Evolutionary conservation across 92 coral and sea anemone species (phyloP).

Genomic region (Zoanthus sansibaricus): DNA sequence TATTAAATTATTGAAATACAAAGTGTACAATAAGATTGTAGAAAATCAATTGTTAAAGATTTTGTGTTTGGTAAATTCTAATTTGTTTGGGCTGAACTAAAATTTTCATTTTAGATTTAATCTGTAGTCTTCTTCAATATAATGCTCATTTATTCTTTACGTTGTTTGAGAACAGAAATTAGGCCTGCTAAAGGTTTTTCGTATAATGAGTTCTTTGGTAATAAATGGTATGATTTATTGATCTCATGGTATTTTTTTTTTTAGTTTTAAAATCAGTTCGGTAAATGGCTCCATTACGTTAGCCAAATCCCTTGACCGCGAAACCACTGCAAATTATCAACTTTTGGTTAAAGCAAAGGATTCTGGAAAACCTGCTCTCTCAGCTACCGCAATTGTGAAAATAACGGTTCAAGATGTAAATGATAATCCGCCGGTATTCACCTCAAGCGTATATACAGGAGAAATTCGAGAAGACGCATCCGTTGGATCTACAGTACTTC

Average conservation of each 20-base stretch:
- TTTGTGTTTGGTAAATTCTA: too few species aligned
- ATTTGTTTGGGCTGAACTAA: too few species aligned
- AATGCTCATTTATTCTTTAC: neutral
- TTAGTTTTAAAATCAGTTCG: slow-evolving; percentile 59
- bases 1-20: too few species aligned
- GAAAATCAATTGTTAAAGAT: too few species aligned
- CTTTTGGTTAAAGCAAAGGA: slow-evolving; percentile 79
- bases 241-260: neutral
- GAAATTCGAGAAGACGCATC: slow-evolving; percentile 75
- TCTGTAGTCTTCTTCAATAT: too few species aligned
- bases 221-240: neutral
- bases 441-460: slow-evolving; percentile 54
- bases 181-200: neutral
- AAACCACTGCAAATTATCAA: slow-evolving; percentile 63
- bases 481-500: slow-evolving; percentile 85
- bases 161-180: neutral
- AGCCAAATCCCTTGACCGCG: slow-evolving; percentile 83
- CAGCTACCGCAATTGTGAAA: slow-evolving; percentile 70
- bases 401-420: slow-evolving; percentile 80
- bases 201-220: neutral
- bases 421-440: slow-evolving; percentile 86
- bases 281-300: slow-evolving; percentile 77
- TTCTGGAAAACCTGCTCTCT: slow-evolving; percentile 53
- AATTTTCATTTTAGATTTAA: too few species aligned
- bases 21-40: too few species aligned